These are phyloP conservation scores for Lasioglossum zephyrum DNA, from an alignment of 2,888 invertebrate species.

Conservation along the genomic window DNA sequence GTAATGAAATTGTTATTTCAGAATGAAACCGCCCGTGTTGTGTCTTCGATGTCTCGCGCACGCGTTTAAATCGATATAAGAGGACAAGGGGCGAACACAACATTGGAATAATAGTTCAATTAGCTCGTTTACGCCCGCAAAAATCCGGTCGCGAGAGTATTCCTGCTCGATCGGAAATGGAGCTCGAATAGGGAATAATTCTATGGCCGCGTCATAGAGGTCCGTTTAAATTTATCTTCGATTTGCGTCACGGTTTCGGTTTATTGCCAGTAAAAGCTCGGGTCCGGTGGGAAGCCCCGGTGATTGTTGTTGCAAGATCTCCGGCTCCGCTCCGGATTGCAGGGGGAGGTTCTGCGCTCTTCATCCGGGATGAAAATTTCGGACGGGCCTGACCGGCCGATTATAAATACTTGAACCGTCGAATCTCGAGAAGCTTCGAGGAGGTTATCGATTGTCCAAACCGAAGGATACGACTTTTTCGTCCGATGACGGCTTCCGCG, in stretches of 20 bases:
- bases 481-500: slow-evolving; percentile 50
- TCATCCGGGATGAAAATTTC: neutral
- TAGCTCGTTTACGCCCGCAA: neutral
- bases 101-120: too few relatives aligned
- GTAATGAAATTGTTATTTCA: too few relatives aligned
- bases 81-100: too few relatives aligned
- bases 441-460: slow-evolving; percentile 58
- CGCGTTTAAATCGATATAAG: neutral
- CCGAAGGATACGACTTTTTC: slow-evolving; percentile 49
- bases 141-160: slow-evolving; percentile 1
- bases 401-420: slow-evolving; percentile 39
- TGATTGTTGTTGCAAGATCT: slow-evolving; percentile 35
- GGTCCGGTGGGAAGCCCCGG: slow-evolving; percentile 14
- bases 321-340: neutral
- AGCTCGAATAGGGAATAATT: slow-evolving; percentile 32
- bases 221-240: slow-evolving; percentile 56
- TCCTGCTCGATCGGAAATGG: slow-evolving; percentile 8
- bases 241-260: slow-evolving; percentile 55
- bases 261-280: slow-evolving; percentile 59
- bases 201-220: slow-evolving; percentile 40
- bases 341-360: neutral
- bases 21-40: too few relatives aligned
- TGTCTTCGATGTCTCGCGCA: neutral
- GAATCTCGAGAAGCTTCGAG: slow-evolving; percentile 39
- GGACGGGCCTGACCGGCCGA: neutral